phyloP scores from a whole-genome alignment of 2,797 vertebrate species.

The Neostethus bicornis region DNA sequence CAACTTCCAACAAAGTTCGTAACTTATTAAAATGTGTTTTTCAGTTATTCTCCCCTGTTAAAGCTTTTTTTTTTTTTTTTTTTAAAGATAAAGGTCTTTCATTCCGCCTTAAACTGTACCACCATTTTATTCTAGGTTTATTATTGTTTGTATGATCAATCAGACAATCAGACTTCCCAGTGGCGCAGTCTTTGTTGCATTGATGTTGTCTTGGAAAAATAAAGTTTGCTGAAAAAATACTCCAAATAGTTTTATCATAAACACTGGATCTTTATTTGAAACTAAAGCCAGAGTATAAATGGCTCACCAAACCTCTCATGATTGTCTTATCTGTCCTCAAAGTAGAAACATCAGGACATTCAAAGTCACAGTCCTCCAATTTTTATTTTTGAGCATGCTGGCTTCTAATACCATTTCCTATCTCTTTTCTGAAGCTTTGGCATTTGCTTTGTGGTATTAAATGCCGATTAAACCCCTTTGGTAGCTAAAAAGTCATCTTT shows the following conservation, averaged over 20 bases:
- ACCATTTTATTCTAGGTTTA: conserved; percentile 1
- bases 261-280: conserved; percentile 21
- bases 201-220: not conserved
- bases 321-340: conserved; percentile 39
- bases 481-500: conserved; percentile 55
- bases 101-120: too few relatives aligned
- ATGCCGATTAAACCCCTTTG: conserved; percentile 71
- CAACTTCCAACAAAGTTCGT: too few relatives aligned
- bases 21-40: too few relatives aligned
- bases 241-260: conserved; percentile 1
- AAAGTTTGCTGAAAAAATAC: not conserved
- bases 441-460: conserved; percentile 78
- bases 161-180: not conserved
- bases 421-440: conserved; percentile 63
- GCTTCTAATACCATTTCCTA: conserved; percentile 44
- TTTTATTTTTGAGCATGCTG: conserved; percentile 21
- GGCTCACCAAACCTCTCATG: not conserved
- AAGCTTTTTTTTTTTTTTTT: too few relatives aligned
- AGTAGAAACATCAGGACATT: conserved; percentile 41
- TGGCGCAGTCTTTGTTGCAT: not conserved
- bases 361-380: conserved; percentile 18
- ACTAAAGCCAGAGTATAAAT: conserved; percentile 2
- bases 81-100: too few relatives aligned
- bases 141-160: not conserved
- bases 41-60: too few relatives aligned